phyloP scores from a whole-genome alignment of 2,797 vertebrate species.

The Gallirallus australis region DNA sequence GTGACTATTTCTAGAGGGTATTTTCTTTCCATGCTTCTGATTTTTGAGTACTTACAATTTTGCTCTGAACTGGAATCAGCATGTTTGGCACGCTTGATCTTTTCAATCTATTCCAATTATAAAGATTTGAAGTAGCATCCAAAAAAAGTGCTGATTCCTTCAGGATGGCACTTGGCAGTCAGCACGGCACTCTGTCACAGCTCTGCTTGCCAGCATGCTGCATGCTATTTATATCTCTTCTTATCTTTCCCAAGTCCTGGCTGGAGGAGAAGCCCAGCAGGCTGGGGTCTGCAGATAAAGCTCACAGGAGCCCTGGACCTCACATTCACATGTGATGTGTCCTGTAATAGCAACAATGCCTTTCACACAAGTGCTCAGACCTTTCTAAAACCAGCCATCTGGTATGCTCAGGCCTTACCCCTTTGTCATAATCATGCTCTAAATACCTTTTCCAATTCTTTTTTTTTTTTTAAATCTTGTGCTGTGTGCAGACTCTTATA shows the following conservation, averaged over 20 bases:
- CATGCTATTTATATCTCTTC: not conserved
- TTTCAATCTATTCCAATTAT: slow-evolving; percentile 6
- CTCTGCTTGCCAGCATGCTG: not conserved
- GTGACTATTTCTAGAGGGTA: not conserved
- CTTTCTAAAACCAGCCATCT: not conserved
- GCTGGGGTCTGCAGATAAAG: not conserved
- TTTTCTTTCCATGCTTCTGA: not conserved
- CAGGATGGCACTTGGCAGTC: not conserved
- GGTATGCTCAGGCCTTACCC: not conserved
- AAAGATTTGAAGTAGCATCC: not conserved
- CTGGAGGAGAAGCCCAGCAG: not conserved
- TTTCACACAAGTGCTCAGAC: not conserved
- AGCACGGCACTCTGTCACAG: not conserved
- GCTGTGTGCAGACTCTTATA: not conserved
- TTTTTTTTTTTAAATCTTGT: not conserved
- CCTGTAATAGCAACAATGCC: not conserved
- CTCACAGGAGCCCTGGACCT: rapidly evolving
- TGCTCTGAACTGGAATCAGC: not conserved
- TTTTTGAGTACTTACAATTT: not conserved
- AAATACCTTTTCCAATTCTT: not conserved
- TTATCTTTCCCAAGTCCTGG: not conserved
- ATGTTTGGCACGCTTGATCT: not conserved
- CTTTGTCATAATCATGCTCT: not conserved
- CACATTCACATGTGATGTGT: not conserved
- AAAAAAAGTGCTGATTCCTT: slow-evolving; percentile 23